Percentiles rank a stretch among this genome's conserved stretches.
Conservation (phyloP, 1,140 invertebrate species). For the Papilio helenus region DNA sequence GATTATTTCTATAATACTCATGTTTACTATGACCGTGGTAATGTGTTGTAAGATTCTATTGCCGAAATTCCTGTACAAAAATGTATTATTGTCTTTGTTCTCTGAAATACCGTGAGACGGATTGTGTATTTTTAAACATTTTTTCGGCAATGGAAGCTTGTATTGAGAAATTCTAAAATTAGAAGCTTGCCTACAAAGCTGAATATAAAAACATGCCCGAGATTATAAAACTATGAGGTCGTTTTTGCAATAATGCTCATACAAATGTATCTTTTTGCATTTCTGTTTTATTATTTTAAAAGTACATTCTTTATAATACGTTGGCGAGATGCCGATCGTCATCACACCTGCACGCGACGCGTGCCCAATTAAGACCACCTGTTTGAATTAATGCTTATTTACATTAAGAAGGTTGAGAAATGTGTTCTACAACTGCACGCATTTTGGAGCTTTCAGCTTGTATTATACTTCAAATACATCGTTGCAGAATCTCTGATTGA, state of each 20-base stretch:
- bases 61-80: too few relatives aligned
- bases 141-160: neutral
- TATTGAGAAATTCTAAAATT: neutral
- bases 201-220: neutral
- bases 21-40: neutral
- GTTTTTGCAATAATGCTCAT: neutral
- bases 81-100: neutral
- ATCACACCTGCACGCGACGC: neutral
- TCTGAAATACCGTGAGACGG: neutral
- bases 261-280: neutral
- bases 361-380: constrained; percentile 8
- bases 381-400: neutral
- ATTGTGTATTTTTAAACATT: neutral
- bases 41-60: too few relatives aligned
- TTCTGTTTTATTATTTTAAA: neutral
- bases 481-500: too few relatives aligned
- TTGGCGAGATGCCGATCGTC: constrained; percentile 5
- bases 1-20: too few relatives aligned
- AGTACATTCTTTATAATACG: neutral
- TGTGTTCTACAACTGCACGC: too few relatives aligned
- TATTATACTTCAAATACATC: too few relatives aligned
- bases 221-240: neutral
- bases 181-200: neutral
- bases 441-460: too few relatives aligned
- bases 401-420: neutral